These are phyloP conservation scores for Tenrec ecaudatus DNA, from an alignment of 2,113 vertebrate species.

Conservation along the genomic window DNA sequence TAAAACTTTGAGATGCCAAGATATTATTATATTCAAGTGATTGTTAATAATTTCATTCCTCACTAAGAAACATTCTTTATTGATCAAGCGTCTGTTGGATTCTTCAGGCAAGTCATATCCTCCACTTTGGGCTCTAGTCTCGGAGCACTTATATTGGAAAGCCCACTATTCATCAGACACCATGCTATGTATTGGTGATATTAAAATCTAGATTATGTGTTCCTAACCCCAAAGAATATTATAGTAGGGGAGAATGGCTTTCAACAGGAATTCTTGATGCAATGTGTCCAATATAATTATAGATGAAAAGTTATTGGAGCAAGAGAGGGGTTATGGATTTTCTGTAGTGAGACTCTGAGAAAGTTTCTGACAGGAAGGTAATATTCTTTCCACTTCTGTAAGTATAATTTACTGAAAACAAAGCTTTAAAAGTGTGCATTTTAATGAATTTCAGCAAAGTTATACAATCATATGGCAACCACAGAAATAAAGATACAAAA, in stretches of 20 bases:
- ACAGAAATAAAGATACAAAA: not conserved
- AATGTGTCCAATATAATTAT: not conserved
- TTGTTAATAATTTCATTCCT: constrained; percentile 48
- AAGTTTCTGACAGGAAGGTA: not conserved
- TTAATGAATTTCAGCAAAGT: not conserved
- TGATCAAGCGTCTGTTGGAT: constrained; percentile 29
- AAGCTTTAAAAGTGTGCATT: not conserved
- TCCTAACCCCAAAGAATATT: constrained; percentile 16
- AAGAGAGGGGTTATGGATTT: not conserved
- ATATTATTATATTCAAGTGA: constrained; percentile 17
- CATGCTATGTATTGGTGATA: not conserved
- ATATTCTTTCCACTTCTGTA: not conserved
- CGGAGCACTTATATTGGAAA: not conserved
- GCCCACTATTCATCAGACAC: not conserved
- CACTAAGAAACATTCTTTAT: not conserved
- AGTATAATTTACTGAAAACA: constrained; percentile 28
- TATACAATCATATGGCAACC: not conserved
- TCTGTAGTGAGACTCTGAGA: not conserved
- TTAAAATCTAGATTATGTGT: not conserved
- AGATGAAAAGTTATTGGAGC: not conserved
- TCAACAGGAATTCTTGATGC: not conserved
- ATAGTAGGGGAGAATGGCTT: not conserved
- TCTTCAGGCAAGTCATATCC: not conserved
- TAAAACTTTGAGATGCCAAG: constrained; percentile 47
- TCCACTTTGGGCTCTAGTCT: not conserved